Evolutionary conservation across 2,888 invertebrate species (phyloP), one percentile per base, ranked within the genome.

Genomic region (Agonopterix subpropinquella): DNA sequence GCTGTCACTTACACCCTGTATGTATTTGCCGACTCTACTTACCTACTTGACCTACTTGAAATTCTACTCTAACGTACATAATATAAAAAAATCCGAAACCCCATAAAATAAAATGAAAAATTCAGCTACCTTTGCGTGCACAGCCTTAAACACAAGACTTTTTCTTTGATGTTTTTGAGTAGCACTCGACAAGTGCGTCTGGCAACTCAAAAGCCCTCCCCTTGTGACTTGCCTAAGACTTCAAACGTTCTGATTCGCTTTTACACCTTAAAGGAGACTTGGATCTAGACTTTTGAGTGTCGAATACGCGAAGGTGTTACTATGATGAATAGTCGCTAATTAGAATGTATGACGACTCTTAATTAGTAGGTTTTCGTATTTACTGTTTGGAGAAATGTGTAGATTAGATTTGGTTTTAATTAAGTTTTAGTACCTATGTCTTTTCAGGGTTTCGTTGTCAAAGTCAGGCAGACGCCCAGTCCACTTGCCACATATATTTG

Each of bases 181-280:
- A 77, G 78, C 72, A 70, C 79, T 81, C 61, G 55, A 58, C 59
- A 56, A 71, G 70, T 73, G 71, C 79, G 81, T 80, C 78, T 76
- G 72, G 71, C 67, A 65, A 64, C 64, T 55, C 63, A 74, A 69
- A 71, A 77, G 71, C 70, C 67, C 68, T 54, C 70, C 70, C 69
- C 67, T 66, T 63, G 57, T 64, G 64, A 58, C 43, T 28, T 28
- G 47, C 67, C 63, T 64, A 64, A 66, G 65, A 77, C 79, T 75
- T 80, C 76, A 82, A 80, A 80, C 74, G 79, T 57, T 71, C 70
- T 73, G 80, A 80, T 80, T 79, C 75, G 79, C 82, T 69, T 82
- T 82, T 80, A 80, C 82, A 76, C 81, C 81, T 80, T 74, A 59
- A 64, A 73, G 75, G 67, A 74, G 72, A 67, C 66, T 66, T 58